Evolutionary conservation across 2,888 invertebrate species (phyloP), one percentile per base, ranked within the genome.

Genomic region (Desoria tigrina): DNA sequence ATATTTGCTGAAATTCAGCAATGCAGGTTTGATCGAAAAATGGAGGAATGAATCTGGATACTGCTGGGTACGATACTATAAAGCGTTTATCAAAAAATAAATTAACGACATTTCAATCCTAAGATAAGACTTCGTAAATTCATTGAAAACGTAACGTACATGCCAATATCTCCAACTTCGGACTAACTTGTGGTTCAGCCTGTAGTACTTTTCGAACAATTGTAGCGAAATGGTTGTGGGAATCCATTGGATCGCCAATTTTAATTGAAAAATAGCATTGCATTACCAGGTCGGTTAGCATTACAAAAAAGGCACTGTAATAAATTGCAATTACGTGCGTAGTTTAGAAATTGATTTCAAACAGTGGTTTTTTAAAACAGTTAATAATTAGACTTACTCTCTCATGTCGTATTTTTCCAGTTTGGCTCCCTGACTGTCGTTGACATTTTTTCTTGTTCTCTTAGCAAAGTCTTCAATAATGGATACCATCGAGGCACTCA

Each of bases 221-320:
- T 54, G 63, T 57, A 2, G 42, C 58, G 55, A 67, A 67, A 6
- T 56, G 51, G 21, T 69, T 69, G n/a, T 66, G 23, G 0, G 21
- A 37, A 37, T 61, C 58, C 9, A 14, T 4, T 2, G 28, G 6
- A 9, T 60, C 55, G 28, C 32, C 61, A 11, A 72, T 63, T 24
- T 54, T 26, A 2, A 72, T 61, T n/a, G 65, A 66, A 51, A 72
- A 69, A 3, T 56, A 56, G 6, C 63, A 63, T 32, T 66, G 23
- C 0, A 51, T 2, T n/a, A 72, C 61, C 50, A 72, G 18, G 37
- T 72, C 72, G 0, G 72, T 73, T 1, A 69, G 45, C 71, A 73
- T 71, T 7, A 62, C 61, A 27, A 57, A 68, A 6, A 69, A 49
- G 1, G 57, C 59, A 6, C 62, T 69, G 23, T 51, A 42, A 23